Evolutionary conservation across 2,113 vertebrate genomes (phyloP).

Genomic region (Anoplopoma fimbria): DNA sequence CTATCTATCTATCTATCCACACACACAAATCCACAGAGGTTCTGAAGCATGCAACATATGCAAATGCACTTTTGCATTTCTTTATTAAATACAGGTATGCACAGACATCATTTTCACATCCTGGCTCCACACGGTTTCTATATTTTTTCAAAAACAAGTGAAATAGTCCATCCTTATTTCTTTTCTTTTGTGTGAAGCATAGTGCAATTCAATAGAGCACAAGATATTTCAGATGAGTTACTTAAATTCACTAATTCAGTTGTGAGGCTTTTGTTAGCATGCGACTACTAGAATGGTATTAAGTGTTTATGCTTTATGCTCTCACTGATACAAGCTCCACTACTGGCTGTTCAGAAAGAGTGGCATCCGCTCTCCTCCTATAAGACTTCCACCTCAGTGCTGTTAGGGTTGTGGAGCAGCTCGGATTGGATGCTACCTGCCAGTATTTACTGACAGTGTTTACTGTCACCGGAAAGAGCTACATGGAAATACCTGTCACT

Average conservation of each 20-base stretch:
- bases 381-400: slow-evolving; percentile 44
- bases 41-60: not conserved
- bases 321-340: slow-evolving; percentile 23
- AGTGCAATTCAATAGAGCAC: not conserved
- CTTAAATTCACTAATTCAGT: slow-evolving; percentile 33
- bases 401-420: slow-evolving; percentile 49
- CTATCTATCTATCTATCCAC: not conserved
- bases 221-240: slow-evolving; percentile 24
- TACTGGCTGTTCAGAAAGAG: slow-evolving; percentile 61
- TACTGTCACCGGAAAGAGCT: slow-evolving; percentile 58
- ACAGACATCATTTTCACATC: not conserved
- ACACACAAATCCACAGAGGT: not conserved
- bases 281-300: not conserved
- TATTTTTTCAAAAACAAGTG: not conserved
- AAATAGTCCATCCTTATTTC: not conserved
- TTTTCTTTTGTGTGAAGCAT: slow-evolving; percentile 13
- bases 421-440: slow-evolving; percentile 62
- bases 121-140: not conserved
- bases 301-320: slow-evolving; percentile 34
- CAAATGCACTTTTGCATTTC: not conserved
- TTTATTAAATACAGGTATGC: not conserved
- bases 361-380: slow-evolving; percentile 67
- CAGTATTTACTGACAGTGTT: slow-evolving; percentile 57
- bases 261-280: slow-evolving; percentile 35
- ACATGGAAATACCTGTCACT: slow-evolving; percentile 44